Conservation (phyloP, 35 echinoderm and acorn worm genomes). For the Strongylocentrotus purpuratus region DNA sequence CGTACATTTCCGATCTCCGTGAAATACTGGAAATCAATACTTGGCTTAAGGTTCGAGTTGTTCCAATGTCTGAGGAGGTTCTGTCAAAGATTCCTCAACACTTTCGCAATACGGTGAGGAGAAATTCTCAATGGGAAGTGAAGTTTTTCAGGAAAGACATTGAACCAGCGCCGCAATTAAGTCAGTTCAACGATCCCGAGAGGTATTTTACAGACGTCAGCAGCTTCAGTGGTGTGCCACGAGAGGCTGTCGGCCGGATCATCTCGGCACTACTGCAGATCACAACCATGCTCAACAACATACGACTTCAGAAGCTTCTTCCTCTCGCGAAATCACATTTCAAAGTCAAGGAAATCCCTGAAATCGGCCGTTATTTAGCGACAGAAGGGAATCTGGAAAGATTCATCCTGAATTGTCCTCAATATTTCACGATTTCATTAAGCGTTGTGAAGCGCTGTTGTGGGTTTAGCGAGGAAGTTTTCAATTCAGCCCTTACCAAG, state of each 20-base stretch:
- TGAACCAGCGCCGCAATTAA: background rate
- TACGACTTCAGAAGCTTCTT: background rate
- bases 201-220: background rate
- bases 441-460: background rate
- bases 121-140: background rate
- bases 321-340: background rate
- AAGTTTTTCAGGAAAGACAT: conserved; percentile 2
- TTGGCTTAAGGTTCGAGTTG: background rate
- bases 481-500: background rate
- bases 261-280: background rate
- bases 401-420: background rate
- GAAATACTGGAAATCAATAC: background rate
- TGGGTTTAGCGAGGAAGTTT: background rate
- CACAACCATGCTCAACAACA: background rate
- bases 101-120: background rate
- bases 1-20: background rate
- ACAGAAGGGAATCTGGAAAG: background rate
- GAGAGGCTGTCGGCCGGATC: background rate
- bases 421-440: conserved; percentile 13
- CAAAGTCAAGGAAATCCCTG: background rate
- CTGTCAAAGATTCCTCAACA: background rate
- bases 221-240: background rate
- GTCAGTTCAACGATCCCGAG: background rate
- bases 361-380: background rate
- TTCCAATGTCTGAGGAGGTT: background rate